Conservation (phyloP, 92 coral and sea anemone genomes). For the Blastomussa wellsi region DNA sequence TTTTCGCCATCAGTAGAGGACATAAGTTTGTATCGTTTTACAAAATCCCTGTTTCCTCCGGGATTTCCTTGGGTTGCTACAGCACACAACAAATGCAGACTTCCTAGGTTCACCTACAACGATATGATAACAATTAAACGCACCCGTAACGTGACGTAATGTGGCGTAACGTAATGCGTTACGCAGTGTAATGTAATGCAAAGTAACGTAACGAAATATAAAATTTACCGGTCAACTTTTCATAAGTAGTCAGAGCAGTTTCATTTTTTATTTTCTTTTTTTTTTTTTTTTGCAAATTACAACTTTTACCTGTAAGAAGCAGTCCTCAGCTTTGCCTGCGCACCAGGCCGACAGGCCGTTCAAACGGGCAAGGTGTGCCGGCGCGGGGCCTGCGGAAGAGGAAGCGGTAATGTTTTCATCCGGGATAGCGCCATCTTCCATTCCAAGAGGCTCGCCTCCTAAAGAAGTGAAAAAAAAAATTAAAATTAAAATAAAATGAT, state of each 20-base stretch:
- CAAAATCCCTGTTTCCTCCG: slow-evolving; percentile 76
- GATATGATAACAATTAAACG: too few species aligned
- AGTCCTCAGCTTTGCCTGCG: slow-evolving; percentile 55
- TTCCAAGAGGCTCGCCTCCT: slow-evolving; percentile 75
- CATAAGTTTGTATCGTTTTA: slow-evolving; percentile 69
- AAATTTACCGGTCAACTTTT: too few species aligned
- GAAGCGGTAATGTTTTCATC: slow-evolving; percentile 72
- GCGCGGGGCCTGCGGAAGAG: slow-evolving; percentile 72
- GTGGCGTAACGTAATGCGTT: too few species aligned
- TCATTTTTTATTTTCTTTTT: too few species aligned
- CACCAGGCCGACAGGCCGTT: slow-evolving; percentile 75
- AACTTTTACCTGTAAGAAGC: slow-evolving; percentile 50
- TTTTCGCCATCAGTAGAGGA: slow-evolving; percentile 67
- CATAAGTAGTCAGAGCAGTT: too few species aligned
- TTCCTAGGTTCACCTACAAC: slow-evolving; percentile 65
- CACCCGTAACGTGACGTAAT: too few species aligned
- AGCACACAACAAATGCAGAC: slow-evolving; percentile 71
- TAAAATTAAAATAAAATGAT: too few species aligned
- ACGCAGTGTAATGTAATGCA: too few species aligned
- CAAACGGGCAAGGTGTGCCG: slow-evolving; percentile 70
- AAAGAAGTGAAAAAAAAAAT: not conserved
- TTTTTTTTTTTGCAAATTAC: too few species aligned
- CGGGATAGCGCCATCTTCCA: slow-evolving; percentile 59
- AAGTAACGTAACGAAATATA: too few species aligned
- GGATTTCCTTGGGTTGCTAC: slow-evolving; percentile 92